phyloP scores from a whole-genome alignment of 2,888 invertebrate species.

The Cosmia pyralina region DNA sequence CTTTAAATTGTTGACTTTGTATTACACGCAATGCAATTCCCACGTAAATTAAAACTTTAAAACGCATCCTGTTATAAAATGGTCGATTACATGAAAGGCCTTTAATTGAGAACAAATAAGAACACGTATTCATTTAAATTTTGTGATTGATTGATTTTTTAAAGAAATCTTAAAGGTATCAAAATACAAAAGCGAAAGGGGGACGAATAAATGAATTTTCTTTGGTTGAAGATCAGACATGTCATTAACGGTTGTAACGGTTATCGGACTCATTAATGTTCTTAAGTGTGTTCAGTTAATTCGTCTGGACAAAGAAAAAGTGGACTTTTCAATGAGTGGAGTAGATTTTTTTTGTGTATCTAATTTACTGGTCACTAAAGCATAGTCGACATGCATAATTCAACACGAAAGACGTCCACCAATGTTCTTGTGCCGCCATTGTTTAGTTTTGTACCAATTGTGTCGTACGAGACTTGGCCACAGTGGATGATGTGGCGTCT shows the following conservation, averaged over 20 bases:
- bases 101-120: conserved; percentile 15
- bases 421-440: conserved; percentile 82
- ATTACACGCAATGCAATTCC: conserved; percentile 21
- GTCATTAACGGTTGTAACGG: conserved; percentile 75
- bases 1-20: conserved; percentile 1
- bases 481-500: conserved; percentile 63
- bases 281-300: conserved; percentile 66
- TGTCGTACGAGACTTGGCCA: conserved; percentile 64
- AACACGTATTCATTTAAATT: conserved; percentile 8
- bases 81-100: neutral
- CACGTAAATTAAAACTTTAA: conserved; percentile 11
- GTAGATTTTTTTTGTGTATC: conserved; percentile 78
- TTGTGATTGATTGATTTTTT: conserved; percentile 42
- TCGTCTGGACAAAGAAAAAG: conserved; percentile 76
- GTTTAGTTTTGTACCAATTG: conserved; percentile 75
- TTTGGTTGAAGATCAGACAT: conserved; percentile 67
- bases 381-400: conserved; percentile 86
- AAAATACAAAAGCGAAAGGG: conserved; percentile 52
- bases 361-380: conserved; percentile 84
- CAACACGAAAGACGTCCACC: conserved; percentile 80
- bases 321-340: conserved; percentile 76
- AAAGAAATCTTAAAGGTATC: conserved; percentile 25
- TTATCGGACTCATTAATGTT: conserved; percentile 69
- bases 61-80: conserved; percentile 18
- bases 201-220: conserved; percentile 66